phyloP scores from a whole-genome alignment of 2,888 invertebrate genomes.

The Epinotia bilunana region DNA sequence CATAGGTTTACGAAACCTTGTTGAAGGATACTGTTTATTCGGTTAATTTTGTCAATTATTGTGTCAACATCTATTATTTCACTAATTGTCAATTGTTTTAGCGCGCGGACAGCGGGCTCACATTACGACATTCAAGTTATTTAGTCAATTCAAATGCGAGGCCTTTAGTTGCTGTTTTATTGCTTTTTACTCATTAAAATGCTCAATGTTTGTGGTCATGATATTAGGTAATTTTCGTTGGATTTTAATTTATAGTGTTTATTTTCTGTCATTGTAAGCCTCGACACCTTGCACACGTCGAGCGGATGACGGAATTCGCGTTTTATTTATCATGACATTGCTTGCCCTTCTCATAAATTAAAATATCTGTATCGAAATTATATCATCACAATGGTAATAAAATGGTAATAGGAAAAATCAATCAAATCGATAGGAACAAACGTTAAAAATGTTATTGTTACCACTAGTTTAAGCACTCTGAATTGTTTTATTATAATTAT shows the following conservation, averaged over 20 bases:
- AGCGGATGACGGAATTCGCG: slow-evolving; percentile 6
- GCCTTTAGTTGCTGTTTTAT: slow-evolving; percentile 76
- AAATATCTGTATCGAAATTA: slow-evolving; percentile 23
- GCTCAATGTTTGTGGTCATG: slow-evolving; percentile 80
- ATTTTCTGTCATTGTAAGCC: slow-evolving; percentile 33
- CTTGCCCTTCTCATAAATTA: slow-evolving; percentile 36
- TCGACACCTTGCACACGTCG: background rate
- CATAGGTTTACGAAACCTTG: slow-evolving; percentile 73
- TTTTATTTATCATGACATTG: slow-evolving; percentile 40
- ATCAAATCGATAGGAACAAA: slow-evolving; percentile 60
- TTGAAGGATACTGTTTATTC: slow-evolving; percentile 73
- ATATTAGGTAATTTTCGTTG: slow-evolving; percentile 75
- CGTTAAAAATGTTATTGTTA: slow-evolving; percentile 80
- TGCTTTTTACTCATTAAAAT: slow-evolving; percentile 80
- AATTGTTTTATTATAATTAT: slow-evolving; percentile 72
- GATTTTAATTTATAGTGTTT: slow-evolving; percentile 74
- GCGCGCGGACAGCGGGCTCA: slow-evolving; percentile 54
- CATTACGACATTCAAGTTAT: slow-evolving; percentile 67
- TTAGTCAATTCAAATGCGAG: slow-evolving; percentile 79
- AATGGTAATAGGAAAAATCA: slow-evolving; percentile 53
- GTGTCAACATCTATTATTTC: slow-evolving; percentile 68
- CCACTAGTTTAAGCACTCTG: slow-evolving; percentile 81
- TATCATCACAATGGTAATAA: slow-evolving; percentile 46
- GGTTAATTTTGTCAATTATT: slow-evolving; percentile 80
- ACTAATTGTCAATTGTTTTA: slow-evolving; percentile 77